These are phyloP conservation scores for Ephydatia muelleri DNA, from an alignment of 37 sponge, comb jelly and placozoan genomes.

Conservation along the genomic window DNA sequence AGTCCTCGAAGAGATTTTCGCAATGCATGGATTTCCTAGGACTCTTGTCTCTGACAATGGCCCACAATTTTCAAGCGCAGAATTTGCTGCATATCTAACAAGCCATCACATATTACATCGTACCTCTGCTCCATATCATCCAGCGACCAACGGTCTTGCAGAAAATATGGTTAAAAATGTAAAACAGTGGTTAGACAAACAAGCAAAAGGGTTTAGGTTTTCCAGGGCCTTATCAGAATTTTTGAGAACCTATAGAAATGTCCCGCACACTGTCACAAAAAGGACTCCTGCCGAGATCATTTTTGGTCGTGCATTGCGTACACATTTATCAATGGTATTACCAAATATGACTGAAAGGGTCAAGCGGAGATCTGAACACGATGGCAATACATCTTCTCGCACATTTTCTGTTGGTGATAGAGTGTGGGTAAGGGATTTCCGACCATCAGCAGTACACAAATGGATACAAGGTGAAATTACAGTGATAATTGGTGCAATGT, in stretches of 20 bases:
- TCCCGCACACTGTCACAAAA: not conserved
- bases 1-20: no score
- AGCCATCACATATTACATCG: slow-evolving; percentile 26
- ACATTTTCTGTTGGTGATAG: slow-evolving; percentile 3
- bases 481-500: no score
- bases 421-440: slow-evolving; percentile 10
- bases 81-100: slow-evolving; percentile 34
- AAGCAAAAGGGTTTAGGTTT: not conserved
- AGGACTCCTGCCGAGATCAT: not conserved
- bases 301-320: not conserved
- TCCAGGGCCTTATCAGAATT: not conserved
- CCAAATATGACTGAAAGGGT: slow-evolving; percentile 1
- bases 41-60: slow-evolving; percentile 40
- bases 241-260: slow-evolving; percentile 2
- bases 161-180: slow-evolving; percentile 60
- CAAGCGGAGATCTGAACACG: not conserved
- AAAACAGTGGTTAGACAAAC: slow-evolving; percentile 18
- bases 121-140: slow-evolving; percentile 34
- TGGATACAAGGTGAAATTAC: not conserved
- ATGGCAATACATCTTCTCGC: not conserved
- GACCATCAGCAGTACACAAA: slow-evolving; percentile 3
- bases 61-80: slow-evolving; percentile 39
- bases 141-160: slow-evolving; percentile 60
- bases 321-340: slow-evolving; percentile 3
- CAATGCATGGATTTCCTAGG: slow-evolving; percentile 17